Base-by-base conservation (phyloP, 2,888 invertebrate species). In the Parthenolecanium corni region DNA sequence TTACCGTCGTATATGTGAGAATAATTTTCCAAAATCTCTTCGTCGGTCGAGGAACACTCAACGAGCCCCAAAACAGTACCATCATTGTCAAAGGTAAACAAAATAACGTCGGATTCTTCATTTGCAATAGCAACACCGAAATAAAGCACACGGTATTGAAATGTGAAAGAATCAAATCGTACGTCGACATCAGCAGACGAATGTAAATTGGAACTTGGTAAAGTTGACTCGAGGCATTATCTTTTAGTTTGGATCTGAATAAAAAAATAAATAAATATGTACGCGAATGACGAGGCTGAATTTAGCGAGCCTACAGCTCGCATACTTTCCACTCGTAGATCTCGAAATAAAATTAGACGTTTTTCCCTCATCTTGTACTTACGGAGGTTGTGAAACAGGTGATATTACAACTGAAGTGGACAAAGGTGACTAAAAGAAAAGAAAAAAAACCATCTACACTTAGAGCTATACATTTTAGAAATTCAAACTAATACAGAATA, bases 121-220 rank as follows among this genome's bases (percentile, higher is more conserved):
- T 89, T 79, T 92, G 95, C 75, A 95, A 91, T 44, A 97, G 80
- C 70, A 97, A 91, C 70, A 98, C 91, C 76, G 93, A 85, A 69
- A 96, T 85, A 74, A 95, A 98, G 74, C 96, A 97, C 5, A 97
- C 81, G 31, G 96, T 79, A 72, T 95, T 95, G 0, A 96, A 93
- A 70, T 91, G 86, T 2, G 91, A 88, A 66, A 93, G 76, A 44
- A 91, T 76, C 0, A 86, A 83, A 73, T 85, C 89, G 61, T 80
- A 79, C 20, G 78, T 71, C 2, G 82, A 79, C 64, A 78, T 74
- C 42, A 76, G 53, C 14, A 78, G 69, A 64, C 74, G 71, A 24
- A 76, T 69, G 3, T 44, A 14, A 18, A 57, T 57, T 1, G 57
- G 47, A 44, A 57, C 46, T 36, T 57, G 46, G 16, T 57, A 54